Conservation (phyloP, 2,797 vertebrate species). For the Myripristis jacobus region DNA sequence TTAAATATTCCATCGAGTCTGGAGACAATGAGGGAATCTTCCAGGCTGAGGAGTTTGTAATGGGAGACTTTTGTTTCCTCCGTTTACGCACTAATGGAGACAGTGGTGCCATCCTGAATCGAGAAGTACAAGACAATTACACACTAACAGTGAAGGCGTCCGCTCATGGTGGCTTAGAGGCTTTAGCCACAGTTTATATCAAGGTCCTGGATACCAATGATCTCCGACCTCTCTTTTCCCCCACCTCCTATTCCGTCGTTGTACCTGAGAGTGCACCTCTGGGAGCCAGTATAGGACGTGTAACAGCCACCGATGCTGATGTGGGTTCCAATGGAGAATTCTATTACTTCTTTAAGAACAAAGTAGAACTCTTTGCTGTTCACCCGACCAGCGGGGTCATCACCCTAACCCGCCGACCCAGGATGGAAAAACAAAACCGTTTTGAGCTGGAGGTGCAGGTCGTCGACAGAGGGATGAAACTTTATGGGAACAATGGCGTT, state of each 20-base stretch:
- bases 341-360: conserved; percentile 95
- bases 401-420: conserved; percentile 88
- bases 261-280: conserved; percentile 91
- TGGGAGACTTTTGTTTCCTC: conserved; percentile 97
- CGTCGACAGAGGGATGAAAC: conserved; percentile 93
- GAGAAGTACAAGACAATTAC: conserved; percentile 96
- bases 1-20: conserved; percentile 91
- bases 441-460: conserved; percentile 95
- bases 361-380: conserved; percentile 91
- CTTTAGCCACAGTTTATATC: conserved; percentile 87
- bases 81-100: conserved; percentile 93
- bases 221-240: conserved; percentile 94
- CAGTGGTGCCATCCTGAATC: conserved; percentile 91
- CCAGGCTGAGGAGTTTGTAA: conserved; percentile 90
- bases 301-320: conserved; percentile 97
- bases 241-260: conserved; percentile 92
- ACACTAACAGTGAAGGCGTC: conserved; percentile 89
- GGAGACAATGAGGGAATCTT: conserved; percentile 93
- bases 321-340: conserved; percentile 96
- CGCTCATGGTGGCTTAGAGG: conserved; percentile 86
- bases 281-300: conserved; percentile 89
- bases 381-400: conserved; percentile 94
- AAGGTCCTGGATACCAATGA: conserved; percentile 97
- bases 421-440: conserved; percentile 82
- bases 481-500: conserved; percentile 92